Evolutionary conservation across 2,888 invertebrate genomes (phyloP).

Genomic region (Eupithecia insigniata): DNA sequence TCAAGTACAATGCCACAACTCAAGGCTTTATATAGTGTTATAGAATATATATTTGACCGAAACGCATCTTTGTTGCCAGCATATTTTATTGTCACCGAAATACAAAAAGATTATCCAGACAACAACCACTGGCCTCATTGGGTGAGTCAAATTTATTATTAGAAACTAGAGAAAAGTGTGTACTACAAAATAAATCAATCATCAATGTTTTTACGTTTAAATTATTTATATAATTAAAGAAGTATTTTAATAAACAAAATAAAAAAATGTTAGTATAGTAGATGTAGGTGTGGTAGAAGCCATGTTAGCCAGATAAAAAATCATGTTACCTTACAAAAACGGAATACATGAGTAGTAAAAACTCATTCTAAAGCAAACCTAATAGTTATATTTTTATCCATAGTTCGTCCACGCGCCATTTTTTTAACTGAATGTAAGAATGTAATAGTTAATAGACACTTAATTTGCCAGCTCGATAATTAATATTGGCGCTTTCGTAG

Average conservation of each 20-base stretch:
- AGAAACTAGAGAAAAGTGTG: too few relatives aligned
- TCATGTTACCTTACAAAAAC: too few relatives aligned
- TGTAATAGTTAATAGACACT: background rate
- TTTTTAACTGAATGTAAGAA: background rate
- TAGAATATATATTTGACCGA: slow-evolving; percentile 95
- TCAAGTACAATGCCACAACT: slow-evolving; percentile 92
- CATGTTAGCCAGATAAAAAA: too few relatives aligned
- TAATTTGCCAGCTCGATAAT: background rate
- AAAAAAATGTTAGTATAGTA: too few relatives aligned
- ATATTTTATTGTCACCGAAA: slow-evolving; percentile 97
- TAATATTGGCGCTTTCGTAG: too few relatives aligned
- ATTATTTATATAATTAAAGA: too few relatives aligned
- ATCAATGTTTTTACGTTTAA: too few relatives aligned
- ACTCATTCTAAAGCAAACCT: background rate
- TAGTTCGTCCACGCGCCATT: background rate
- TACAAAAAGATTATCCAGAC: slow-evolving; percentile 94
- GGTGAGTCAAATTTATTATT: slow-evolving; percentile 83
- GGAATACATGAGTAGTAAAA: background rate
- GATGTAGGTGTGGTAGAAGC: too few relatives aligned
- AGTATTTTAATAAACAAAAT: too few relatives aligned
- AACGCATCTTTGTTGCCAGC: slow-evolving; percentile 96
- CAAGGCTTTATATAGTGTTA: slow-evolving; percentile 91
- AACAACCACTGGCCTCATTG: slow-evolving; percentile 95
- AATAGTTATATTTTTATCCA: background rate
- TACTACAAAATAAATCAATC: too few relatives aligned